Conservation (phyloP, 2,113 vertebrate genomes). For the Gobio gobio region DNA sequence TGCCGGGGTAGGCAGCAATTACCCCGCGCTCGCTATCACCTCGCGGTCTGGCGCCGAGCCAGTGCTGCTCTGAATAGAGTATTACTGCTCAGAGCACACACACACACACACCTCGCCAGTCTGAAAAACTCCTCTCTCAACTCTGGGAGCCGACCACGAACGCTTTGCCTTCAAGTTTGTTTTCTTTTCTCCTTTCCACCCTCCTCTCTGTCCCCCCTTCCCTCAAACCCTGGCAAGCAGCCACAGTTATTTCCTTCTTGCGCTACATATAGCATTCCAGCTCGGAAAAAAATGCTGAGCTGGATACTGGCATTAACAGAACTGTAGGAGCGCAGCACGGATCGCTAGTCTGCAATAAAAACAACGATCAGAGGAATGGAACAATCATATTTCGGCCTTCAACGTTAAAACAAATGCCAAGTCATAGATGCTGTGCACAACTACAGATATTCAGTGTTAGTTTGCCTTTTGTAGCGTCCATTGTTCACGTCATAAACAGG, state of each 20-base stretch:
- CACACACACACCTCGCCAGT: slow-evolving; percentile 3
- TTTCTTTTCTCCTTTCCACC: slow-evolving; percentile 22
- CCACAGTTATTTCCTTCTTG: slow-evolving; percentile 44
- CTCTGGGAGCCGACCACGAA: slow-evolving; percentile 30
- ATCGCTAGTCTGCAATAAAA: background rate
- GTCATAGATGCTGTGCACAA: background rate
- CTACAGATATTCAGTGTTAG: background rate
- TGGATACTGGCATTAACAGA: slow-evolving; percentile 8
- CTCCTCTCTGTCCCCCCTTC: background rate
- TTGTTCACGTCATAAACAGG: background rate
- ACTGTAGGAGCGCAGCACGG: background rate
- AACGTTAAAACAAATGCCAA: background rate
- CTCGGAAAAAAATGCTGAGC: slow-evolving; percentile 16
- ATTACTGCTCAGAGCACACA: slow-evolving; percentile 10
- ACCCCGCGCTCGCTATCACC: slow-evolving; percentile 67
- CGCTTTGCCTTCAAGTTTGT: slow-evolving; percentile 29
- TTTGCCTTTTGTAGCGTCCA: background rate
- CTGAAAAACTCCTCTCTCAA: background rate
- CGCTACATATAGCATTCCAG: slow-evolving; percentile 25
- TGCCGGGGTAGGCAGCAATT: slow-evolving; percentile 77
- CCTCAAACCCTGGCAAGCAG: slow-evolving; percentile 36
- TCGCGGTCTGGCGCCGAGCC: slow-evolving; percentile 40
- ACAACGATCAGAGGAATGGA: background rate
- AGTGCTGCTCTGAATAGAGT: slow-evolving; percentile 35
- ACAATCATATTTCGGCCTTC: background rate